These are phyloP conservation scores for Amitus sp. DNA, from an alignment of 2,888 invertebrate genomes.

Conservation along the genomic window DNA sequence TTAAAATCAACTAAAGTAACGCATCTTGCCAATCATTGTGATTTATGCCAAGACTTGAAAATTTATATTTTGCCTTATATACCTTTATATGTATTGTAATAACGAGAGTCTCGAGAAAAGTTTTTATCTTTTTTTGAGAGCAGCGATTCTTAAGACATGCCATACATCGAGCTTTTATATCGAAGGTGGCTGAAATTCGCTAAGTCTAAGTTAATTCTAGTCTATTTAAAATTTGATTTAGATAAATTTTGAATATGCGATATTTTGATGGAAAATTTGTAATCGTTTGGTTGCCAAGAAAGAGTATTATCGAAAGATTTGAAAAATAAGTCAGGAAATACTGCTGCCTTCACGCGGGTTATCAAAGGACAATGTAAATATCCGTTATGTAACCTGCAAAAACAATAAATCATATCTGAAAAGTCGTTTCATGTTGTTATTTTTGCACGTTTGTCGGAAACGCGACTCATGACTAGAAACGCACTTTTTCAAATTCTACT, in stretches of 20 bases:
- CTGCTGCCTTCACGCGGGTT: conserved; percentile 47
- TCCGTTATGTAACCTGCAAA: not conserved
- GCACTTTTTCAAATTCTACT: not conserved
- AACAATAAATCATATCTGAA: conserved; percentile 49
- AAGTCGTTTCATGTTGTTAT: conserved; percentile 30
- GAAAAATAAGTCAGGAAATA: conserved; percentile 43
- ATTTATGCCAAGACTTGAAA: not conserved
- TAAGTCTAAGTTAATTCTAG: no score
- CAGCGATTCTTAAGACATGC: no score
- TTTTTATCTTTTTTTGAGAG: no score
- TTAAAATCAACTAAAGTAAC: not conserved
- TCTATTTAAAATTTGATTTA: no score
- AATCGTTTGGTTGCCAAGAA: no score
- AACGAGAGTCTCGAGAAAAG: no score
- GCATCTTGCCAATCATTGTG: no score
- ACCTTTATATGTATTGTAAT: no score
- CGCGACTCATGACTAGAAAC: not conserved
- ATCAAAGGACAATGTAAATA: conserved; percentile 54
- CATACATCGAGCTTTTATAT: no score
- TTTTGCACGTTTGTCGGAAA: conserved; percentile 21
- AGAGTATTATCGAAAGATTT: not conserved
- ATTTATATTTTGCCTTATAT: not conserved
- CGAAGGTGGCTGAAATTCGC: no score
- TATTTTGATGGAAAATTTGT: no score
- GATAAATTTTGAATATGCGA: no score